Percentiles rank a stretch among this genome's conserved stretches.
Conservation (phyloP, 2,888 invertebrate genomes). For the Callyntrura sp. region DNA sequence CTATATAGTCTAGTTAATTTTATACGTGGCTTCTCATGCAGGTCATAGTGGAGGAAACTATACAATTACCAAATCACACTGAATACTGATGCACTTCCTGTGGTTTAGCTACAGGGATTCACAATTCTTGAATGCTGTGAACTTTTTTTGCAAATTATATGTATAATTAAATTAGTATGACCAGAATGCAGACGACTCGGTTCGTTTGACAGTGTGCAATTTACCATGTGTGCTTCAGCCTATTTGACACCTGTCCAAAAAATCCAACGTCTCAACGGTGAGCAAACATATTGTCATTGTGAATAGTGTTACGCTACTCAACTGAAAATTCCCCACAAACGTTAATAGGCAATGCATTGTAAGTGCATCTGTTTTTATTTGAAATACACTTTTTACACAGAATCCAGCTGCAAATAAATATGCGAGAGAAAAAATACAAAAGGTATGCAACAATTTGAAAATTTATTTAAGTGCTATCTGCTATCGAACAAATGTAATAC, state of each 20-base stretch:
- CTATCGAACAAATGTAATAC: too few species aligned
- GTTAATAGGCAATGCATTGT: constrained; percentile 16
- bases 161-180: neutral
- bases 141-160: constrained; percentile 8
- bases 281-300: constrained; percentile 2
- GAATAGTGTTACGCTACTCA: neutral
- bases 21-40: neutral
- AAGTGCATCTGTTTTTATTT: constrained; percentile 1
- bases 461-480: too few species aligned
- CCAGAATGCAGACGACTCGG: neutral
- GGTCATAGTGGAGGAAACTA: too few species aligned
- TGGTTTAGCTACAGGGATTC: neutral
- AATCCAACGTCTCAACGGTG: constrained; percentile 31
- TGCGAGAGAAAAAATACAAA: too few species aligned
- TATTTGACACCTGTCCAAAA: constrained; percentile 70
- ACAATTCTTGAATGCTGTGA: constrained; percentile 39
- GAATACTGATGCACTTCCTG: too few species aligned
- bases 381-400: neutral
- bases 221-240: constrained; percentile 56
- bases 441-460: too few species aligned
- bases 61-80: neutral
- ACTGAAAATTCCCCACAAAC: constrained; percentile 27
- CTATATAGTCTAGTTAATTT: neutral
- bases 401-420: neutral
- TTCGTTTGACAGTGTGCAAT: constrained; percentile 36